phyloP scores from a whole-genome alignment of 2,888 invertebrate species.

The Eugnorisma glareosa region DNA sequence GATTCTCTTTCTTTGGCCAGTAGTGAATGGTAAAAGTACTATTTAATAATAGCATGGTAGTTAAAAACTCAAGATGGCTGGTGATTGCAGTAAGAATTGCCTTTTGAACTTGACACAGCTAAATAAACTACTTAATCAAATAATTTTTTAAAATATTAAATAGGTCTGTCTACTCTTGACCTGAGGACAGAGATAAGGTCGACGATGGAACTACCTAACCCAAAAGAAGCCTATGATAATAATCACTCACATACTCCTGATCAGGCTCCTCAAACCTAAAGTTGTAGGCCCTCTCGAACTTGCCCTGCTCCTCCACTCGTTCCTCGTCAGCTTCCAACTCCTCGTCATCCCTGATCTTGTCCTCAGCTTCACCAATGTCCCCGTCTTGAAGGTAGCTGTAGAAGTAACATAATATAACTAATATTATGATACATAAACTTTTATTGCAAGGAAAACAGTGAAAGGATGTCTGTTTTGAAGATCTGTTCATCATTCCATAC shows the following conservation, averaged over 20 bases:
- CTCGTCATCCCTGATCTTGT: slow-evolving; percentile 82
- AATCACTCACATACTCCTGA: slow-evolving; percentile 93
- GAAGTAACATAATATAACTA: neutral
- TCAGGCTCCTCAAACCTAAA: slow-evolving; percentile 99
- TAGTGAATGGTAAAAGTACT: neutral
- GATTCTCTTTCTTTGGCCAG: neutral
- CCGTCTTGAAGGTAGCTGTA: slow-evolving; percentile 86
- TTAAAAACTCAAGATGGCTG: neutral
- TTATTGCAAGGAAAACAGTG: neutral
- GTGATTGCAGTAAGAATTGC: neutral
- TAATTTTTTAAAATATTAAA: too few species aligned
- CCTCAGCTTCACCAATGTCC: slow-evolving; percentile 89
- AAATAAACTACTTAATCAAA: neutral
- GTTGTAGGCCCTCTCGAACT: slow-evolving; percentile 98
- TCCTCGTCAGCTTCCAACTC: slow-evolving; percentile 93
- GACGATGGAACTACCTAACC: too few species aligned
- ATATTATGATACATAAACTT: neutral
- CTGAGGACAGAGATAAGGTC: too few species aligned
- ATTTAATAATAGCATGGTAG: neutral
- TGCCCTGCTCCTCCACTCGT: slow-evolving; percentile 94
- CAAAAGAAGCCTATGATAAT: neutral
- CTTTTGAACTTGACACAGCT: neutral
- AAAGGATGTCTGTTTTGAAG: neutral
- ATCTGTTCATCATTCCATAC: neutral
- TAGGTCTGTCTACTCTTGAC: too few species aligned